Percentiles rank a stretch among this genome's conserved stretches.
These are phyloP conservation scores for Microcebus jonahi DNA, from an alignment of 2,113 vertebrate species.

Conservation along the genomic window DNA sequence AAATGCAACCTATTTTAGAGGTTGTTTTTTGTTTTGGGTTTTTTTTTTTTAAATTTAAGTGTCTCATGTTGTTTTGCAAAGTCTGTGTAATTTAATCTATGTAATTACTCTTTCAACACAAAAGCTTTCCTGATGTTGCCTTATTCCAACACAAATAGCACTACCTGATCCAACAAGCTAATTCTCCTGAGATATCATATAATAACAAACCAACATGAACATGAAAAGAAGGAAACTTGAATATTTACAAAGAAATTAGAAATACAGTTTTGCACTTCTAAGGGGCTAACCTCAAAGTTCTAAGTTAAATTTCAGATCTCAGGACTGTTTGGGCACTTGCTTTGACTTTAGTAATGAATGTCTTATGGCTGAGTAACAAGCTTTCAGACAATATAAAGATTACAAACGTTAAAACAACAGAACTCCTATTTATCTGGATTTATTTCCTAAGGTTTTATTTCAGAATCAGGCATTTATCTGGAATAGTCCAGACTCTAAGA, in stretches of 20 bases:
- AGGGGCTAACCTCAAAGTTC: not conserved
- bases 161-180: not conserved
- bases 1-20: not conserved
- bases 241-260: conserved; percentile 44
- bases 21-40: not conserved
- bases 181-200: conserved; percentile 15
- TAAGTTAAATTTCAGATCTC: conserved; percentile 1
- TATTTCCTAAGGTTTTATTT: conserved; percentile 28
- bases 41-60: not conserved
- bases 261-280: conserved; percentile 15
- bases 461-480: not conserved
- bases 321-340: not conserved
- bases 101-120: conserved; percentile 54
- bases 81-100: conserved; percentile 54
- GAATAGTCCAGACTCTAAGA: conserved; percentile 33
- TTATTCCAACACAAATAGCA: conserved; percentile 46
- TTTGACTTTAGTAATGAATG: not conserved
- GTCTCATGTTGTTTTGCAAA: conserved; percentile 42
- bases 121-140: conserved; percentile 25
- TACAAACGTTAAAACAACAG: not conserved
- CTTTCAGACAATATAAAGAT: conserved; percentile 24
- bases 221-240: not conserved
- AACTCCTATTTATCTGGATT: conserved; percentile 7
- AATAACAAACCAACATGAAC: not conserved
- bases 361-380: not conserved